Evolutionary conservation across 2,113 vertebrate genomes (phyloP).

Genomic region (Pedionomus torquatus): DNA sequence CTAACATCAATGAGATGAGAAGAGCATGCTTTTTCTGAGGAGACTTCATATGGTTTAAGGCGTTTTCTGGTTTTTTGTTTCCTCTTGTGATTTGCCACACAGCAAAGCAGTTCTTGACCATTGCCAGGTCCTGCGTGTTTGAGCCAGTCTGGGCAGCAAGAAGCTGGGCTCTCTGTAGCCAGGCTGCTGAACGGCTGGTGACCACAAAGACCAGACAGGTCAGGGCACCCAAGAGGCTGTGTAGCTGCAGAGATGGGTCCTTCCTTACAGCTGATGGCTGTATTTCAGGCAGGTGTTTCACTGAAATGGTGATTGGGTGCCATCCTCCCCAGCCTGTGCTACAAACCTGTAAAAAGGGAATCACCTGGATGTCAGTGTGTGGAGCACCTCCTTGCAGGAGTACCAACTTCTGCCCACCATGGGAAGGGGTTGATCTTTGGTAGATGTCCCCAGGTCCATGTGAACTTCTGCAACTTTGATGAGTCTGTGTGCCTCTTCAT

Average conservation of each 20-base stretch:
- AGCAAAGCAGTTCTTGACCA: accelerated
- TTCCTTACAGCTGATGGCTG: not conserved
- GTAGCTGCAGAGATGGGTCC: not conserved
- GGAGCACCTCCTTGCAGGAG: not conserved
- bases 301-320: not conserved
- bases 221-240: not conserved
- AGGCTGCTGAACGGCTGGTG: not conserved
- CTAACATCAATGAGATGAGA: not conserved
- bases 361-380: accelerated
- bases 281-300: not conserved
- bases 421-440: not conserved
- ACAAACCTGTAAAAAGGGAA: not conserved
- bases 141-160: not conserved
- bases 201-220: not conserved
- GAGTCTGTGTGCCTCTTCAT: not conserved
- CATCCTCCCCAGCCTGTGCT: too few species aligned
- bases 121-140: not conserved
- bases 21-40: not conserved
- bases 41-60: not conserved
- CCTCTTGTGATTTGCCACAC: too few species aligned
- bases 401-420: not conserved
- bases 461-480: not conserved
- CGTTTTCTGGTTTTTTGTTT: not conserved
- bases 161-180: not conserved
- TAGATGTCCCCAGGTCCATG: not conserved